phyloP scores from a whole-genome alignment of 2,113 vertebrate species.

The Chauna torquata region DNA sequence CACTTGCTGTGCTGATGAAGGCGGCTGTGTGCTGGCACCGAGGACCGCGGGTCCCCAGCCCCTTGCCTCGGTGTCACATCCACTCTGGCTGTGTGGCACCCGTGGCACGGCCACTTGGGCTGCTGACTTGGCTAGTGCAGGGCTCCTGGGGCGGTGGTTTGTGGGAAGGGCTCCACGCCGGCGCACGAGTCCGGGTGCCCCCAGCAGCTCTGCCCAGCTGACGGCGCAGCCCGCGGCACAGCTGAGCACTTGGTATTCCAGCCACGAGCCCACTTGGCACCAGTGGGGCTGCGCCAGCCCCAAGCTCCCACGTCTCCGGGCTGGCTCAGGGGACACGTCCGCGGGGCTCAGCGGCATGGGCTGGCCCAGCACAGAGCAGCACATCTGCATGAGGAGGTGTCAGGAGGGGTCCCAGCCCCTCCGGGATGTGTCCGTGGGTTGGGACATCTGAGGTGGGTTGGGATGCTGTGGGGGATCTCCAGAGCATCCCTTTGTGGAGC shows the following conservation, averaged over 20 bases:
- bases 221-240: neutral
- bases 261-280: neutral
- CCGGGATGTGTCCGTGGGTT: neutral
- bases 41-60: neutral
- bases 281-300: neutral
- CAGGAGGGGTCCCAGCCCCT: neutral
- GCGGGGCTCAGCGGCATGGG: neutral
- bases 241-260: conserved; percentile 52
- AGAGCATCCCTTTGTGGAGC: neutral
- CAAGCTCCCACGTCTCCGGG: neutral
- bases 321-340: neutral
- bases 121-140: neutral
- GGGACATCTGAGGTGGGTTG: neutral
- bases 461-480: fast-evolving
- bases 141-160: neutral
- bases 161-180: neutral
- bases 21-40: neutral
- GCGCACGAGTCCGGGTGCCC: fast-evolving
- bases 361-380: neutral
- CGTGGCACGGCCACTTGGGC: neutral
- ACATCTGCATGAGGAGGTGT: neutral
- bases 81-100: neutral
- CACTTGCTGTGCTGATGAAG: neutral
- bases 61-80: neutral
- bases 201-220: neutral